Evolutionary conservation across 2,797 vertebrate genomes (phyloP), one percentile per base, ranked within the genome.

Genomic region (Hippopotamyrus pictus): DNA sequence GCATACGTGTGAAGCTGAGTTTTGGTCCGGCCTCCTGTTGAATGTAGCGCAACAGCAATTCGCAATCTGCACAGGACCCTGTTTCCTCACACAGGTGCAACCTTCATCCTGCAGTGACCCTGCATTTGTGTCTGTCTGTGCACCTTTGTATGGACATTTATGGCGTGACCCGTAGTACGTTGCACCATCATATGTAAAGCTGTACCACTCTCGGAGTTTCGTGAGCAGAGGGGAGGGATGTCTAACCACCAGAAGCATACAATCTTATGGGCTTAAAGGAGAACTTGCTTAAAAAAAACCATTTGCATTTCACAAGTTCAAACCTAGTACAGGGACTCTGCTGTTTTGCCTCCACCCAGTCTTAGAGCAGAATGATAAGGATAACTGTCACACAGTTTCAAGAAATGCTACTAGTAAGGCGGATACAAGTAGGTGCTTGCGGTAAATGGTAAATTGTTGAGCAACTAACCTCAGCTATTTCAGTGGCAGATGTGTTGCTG

Each of bases 181-280:
- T 86, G 84, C 53, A 19, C 69, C 54, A 88, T 88, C 46, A 25
- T 69, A 12, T 37, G 62, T 76, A 76, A n/a, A 44, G 14, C 59
- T 76, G 88, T 48, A 88, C 17, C 11, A 5, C 62, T 41, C 87
- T 76, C 88, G 29, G 54, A 88, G 83, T 37, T 85, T 41, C n/a
- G 54, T 41, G 57, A 73, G 37, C 51, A 51, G 12, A 50, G 44
- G 84, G 89, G 87, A 85, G 79, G 87, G 89, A 84, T 3, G 46
- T 51, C 86, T 76, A 62, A 86, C 51, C 62, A 41, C 22, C 19
- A 59, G 65, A 22, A 88, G 53, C 33, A 19, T 4, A 82, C 22
- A 25, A 6, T 65, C 2, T 17, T 37, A 59, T n/a, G 33, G 5
- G 12, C 76, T 22, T 33, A 51, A 33, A 37, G 33, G 8, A 53